Evolutionary conservation across 1,140 invertebrate genomes (phyloP).

Genomic region (fruit fly (Drosophila melanogaster)): Release_6_plus_ISO1_MT NT_037436.4:11700001-11700500

Average conservation of each 20-base stretch:
- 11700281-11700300: constrained; percentile 13
- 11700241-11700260: constrained; percentile 47
- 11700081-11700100: constrained; percentile 63
- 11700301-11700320: constrained; percentile 28
- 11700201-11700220: constrained; percentile 44
- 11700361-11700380: constrained; percentile 38
- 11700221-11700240: constrained; percentile 62
- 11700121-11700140: constrained; percentile 60
- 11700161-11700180: constrained; percentile 57
- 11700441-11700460: constrained; percentile 31
- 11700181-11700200: constrained; percentile 25
- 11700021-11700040: constrained; percentile 80
- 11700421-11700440: constrained; percentile 19
- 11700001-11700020: constrained; percentile 60
- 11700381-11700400: constrained; percentile 6
- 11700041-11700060: constrained; percentile 72
- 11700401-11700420: constrained; percentile 35
- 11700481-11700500: constrained; percentile 24
- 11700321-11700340: constrained; percentile 3
- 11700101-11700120: constrained; percentile 40
- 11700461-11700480: constrained; percentile 36
- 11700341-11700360: constrained; percentile 31
- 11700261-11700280: constrained; percentile 25
- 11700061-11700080: constrained; percentile 73
- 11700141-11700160: constrained; percentile 30